These are phyloP conservation scores for Tinamus major DNA, from an alignment of 2,797 vertebrate genomes.

Conservation along the genomic window DNA sequence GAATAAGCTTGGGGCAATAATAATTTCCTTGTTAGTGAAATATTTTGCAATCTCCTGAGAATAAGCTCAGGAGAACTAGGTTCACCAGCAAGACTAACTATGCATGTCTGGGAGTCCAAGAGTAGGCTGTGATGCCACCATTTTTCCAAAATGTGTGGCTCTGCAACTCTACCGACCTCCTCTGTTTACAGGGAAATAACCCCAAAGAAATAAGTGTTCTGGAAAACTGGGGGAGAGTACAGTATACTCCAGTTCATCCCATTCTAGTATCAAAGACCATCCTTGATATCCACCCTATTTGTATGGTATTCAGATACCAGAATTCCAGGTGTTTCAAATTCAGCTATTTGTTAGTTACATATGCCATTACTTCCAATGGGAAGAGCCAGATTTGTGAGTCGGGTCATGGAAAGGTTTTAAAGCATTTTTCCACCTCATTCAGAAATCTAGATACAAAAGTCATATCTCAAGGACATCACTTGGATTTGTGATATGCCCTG, in stretches of 20 bases:
- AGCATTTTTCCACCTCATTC: slow-evolving; percentile 39
- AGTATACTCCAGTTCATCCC: not conserved
- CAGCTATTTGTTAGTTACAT: not conserved
- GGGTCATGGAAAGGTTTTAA: not conserved
- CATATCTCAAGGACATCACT: not conserved
- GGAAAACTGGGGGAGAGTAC: not conserved
- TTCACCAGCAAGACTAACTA: not conserved
- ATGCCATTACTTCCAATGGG: not conserved
- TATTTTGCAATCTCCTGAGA: not conserved
- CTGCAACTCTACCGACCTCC: not conserved
- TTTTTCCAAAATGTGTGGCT: not conserved
- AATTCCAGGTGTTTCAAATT: not conserved
- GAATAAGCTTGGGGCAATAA: not conserved
- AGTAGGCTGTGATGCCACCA: not conserved
- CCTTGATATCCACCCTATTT: not conserved
- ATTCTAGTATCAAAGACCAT: not conserved
- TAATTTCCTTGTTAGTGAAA: not conserved
- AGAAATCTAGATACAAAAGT: slow-evolving; percentile 37
- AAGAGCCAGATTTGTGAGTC: not conserved
- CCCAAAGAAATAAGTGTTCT: not conserved
- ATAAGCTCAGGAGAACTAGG: not conserved
- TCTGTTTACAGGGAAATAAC: not conserved
- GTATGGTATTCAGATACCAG: not conserved
- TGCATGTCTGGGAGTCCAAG: not conserved
- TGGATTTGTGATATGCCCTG: slow-evolving; percentile 24